Evolutionary conservation across 2,113 vertebrate species (phyloP), one percentile per base, ranked within the genome.

Genomic region (Phocoena phocoena): DNA sequence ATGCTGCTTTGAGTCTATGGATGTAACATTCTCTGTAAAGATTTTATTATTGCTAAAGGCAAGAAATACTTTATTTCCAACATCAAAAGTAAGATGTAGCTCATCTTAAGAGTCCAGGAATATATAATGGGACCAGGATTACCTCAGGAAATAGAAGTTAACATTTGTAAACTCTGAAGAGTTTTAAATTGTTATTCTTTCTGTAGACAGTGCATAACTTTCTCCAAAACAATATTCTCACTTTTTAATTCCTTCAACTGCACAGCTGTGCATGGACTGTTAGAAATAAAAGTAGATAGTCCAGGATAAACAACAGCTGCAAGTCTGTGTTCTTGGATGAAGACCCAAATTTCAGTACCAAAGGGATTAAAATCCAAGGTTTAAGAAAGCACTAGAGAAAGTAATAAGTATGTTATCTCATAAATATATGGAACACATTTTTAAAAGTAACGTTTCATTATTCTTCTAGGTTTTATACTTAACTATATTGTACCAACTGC

Each of bases 31-130:
- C 76, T 95, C 81, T 94, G 90, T 96, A 96, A 96, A 88, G 97
- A 97, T 97, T 97, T 98, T 95, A 97, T 96, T 97, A 93, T 95
- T 96, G 96, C 95, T 96, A 76, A 94, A 81, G 97, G 97, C 97
- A 95, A 98, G 83, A 97, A 97, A 92, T 84, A 88, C 70, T 98
- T 97, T 98, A 97, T 96, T 97, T 97, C 67, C 70, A 85, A 96
- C 90, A 96, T 96, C 92, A 96, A 97, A 98, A 94, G 77, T 96
- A 95, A 94, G 84, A 95, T 90, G 84, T 95, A 93, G 71, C 60
- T 96, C 95, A 73, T 96, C 21, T 98, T 88, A 97, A 50, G 58
- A 90, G 47, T 90, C 60, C 84, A 88, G 53, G 92, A 97, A 96
- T 96, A 70, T 79, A 70, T 92, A 97, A 98, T 79, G 25, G 80